Evolutionary conservation across 2,888 invertebrate species (phyloP).

Genomic region (Amphipoea oculea): DNA sequence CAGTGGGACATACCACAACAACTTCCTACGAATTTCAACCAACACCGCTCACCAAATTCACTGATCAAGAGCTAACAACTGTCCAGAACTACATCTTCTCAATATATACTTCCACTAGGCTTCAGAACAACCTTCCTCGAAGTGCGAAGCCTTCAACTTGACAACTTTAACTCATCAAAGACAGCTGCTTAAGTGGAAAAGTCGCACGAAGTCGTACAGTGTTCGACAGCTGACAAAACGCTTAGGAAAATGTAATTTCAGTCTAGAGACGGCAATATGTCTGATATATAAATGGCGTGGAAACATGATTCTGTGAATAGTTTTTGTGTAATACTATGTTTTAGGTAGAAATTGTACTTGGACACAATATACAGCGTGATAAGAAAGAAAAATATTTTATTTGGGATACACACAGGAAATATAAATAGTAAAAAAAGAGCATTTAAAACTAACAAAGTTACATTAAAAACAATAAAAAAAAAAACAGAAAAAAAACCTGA

Average conservation of each 20-base stretch:
- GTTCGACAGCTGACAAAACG: conserved; percentile 28
- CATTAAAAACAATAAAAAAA: too few relatives aligned
- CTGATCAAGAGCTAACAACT: not conserved
- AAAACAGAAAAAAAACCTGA: too few relatives aligned
- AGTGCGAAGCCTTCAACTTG: conserved; percentile 15
- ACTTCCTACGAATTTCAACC: not conserved
- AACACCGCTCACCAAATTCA: not conserved
- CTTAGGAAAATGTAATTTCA: conserved; percentile 11
- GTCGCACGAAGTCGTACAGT: conserved; percentile 15
- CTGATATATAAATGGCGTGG: not conserved
- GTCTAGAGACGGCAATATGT: not conserved
- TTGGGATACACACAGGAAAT: too few relatives aligned
- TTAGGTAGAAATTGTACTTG: not conserved
- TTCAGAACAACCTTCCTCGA: not conserved
- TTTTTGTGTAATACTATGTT: not conserved
- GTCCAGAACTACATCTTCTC: not conserved
- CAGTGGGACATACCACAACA: not conserved
- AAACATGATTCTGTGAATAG: not conserved
- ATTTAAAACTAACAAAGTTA: too few relatives aligned
- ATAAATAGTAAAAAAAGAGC: too few relatives aligned
- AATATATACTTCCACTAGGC: not conserved
- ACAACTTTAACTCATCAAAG: conserved; percentile 22
- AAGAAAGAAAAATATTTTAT: too few relatives aligned
- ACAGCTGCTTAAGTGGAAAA: conserved; percentile 44
- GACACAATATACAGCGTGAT: not conserved